phyloP scores from a whole-genome alignment of 2,888 invertebrate species.

The Ichneumoninae sp. region DNA sequence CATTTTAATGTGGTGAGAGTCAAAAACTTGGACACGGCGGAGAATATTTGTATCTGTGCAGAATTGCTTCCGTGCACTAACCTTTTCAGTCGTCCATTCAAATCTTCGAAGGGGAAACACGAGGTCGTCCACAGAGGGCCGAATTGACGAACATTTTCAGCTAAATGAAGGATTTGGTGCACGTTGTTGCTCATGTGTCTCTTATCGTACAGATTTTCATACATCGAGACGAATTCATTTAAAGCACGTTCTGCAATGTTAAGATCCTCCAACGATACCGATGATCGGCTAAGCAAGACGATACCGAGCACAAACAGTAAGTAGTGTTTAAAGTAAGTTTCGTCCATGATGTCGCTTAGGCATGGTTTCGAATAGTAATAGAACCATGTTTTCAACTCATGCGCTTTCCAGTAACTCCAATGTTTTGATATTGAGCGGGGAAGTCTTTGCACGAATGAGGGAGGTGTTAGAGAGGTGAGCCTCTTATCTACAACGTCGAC shows the following conservation, averaged over 20 bases:
- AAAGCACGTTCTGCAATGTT: conserved; percentile 50
- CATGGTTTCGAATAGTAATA: conserved; percentile 50
- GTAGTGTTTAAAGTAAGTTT: conserved; percentile 62
- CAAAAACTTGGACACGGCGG: conserved; percentile 26
- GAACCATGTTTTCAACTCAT: conserved; percentile 45
- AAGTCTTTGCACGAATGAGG: conserved; percentile 29
- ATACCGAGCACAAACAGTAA: conserved; percentile 60
- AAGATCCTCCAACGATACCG: conserved; percentile 49
- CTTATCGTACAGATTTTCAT: conserved; percentile 51
- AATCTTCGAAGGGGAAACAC: conserved; percentile 62
- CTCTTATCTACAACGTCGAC: conserved; percentile 28
- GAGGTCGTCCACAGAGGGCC: no score
- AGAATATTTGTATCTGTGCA: conserved; percentile 55
- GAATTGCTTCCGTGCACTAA: conserved; percentile 58
- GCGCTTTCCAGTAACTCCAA: conserved; percentile 34
- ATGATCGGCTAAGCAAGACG: conserved; percentile 41
- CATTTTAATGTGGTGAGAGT: conserved; percentile 19
- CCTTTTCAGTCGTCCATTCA: conserved; percentile 56
- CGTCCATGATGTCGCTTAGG: conserved; percentile 44
- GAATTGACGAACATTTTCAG: conserved; percentile 32
- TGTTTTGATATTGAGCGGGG: conserved; percentile 35
- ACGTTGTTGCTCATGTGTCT: conserved; percentile 46
- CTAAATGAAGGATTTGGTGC: conserved; percentile 59
- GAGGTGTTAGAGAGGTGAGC: conserved; percentile 31
- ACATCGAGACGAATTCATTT: conserved; percentile 55